phyloP scores from a whole-genome alignment of 2,113 vertebrate genomes.

The Cyprinodon variegatus region DNA sequence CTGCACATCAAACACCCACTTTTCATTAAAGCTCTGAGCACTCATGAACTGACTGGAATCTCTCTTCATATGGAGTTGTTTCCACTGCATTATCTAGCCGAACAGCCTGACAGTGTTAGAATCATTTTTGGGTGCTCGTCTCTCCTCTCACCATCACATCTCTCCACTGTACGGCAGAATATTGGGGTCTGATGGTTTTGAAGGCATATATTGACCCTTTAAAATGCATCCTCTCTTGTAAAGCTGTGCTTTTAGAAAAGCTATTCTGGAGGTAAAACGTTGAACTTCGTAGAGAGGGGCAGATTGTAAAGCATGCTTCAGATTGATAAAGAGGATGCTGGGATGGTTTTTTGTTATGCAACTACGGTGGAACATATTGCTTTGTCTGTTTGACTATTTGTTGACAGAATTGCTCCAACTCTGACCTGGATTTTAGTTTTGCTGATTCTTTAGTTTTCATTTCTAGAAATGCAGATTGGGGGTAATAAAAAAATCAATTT shows the following conservation, averaged over 20 bases:
- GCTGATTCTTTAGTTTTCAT: background rate
- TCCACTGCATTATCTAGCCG: slow-evolving; percentile 33
- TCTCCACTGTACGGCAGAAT: background rate
- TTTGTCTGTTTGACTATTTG: background rate
- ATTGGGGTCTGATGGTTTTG: slow-evolving; percentile 6
- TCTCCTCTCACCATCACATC: slow-evolving; percentile 17
- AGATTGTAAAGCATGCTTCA: background rate
- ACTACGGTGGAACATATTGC: background rate
- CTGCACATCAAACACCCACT: slow-evolving; percentile 20
- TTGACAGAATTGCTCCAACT: background rate
- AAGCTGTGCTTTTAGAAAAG: slow-evolving; percentile 5
- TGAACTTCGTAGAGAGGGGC: slow-evolving; percentile 2
- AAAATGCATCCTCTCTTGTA: background rate
- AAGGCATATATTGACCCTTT: background rate
- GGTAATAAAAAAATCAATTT: no score
- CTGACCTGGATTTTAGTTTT: background rate
- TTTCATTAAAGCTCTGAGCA: slow-evolving; percentile 20
- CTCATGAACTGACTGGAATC: slow-evolving; percentile 4
- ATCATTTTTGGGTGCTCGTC: slow-evolving; percentile 21
- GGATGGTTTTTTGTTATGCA: background rate
- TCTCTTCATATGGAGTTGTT: slow-evolving; percentile 14
- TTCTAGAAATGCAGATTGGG: background rate
- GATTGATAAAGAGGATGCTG: background rate
- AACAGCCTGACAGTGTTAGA: slow-evolving; percentile 1
- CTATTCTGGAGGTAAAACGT: background rate